Evolutionary conservation across 2,113 vertebrate species (phyloP).

Genomic region (Candoia aspera): DNA sequence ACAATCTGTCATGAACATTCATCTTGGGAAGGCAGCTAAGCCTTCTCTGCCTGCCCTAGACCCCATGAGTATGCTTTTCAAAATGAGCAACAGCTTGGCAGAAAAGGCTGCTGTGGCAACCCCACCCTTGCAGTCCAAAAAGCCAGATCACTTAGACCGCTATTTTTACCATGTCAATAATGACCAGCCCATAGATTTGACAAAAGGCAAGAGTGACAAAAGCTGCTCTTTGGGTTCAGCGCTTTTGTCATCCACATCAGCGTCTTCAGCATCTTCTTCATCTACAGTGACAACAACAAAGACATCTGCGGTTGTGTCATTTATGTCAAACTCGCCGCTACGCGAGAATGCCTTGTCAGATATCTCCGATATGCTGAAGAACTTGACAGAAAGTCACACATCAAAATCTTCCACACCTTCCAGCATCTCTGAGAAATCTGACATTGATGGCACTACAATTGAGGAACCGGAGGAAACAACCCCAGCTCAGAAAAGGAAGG

Average conservation of each 20-base stretch:
- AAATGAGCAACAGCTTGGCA: conserved; percentile 98
- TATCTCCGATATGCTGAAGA: conserved; percentile 99
- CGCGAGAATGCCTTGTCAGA: conserved; percentile 98
- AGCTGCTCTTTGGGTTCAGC: conserved; percentile 88
- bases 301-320: conserved; percentile 93
- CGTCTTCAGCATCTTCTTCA: conserved; percentile 89
- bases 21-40: conserved; percentile 97
- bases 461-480: conserved; percentile 94
- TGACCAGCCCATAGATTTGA: conserved; percentile 98
- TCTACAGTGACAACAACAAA: conserved; percentile 91
- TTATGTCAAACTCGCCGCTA: conserved; percentile 95
- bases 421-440: conserved; percentile 94
- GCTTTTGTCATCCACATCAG: conserved; percentile 87
- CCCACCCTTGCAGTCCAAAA: conserved; percentile 91
- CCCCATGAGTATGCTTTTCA: conserved; percentile 99
- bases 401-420: conserved; percentile 97
- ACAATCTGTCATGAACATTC: conserved; percentile 98
- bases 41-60: conserved; percentile 93
- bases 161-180: conserved; percentile 95
- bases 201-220: conserved; percentile 94
- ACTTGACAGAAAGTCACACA: conserved; percentile 95
- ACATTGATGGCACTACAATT: conserved; percentile 89
- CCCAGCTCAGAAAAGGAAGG: conserved; percentile 96
- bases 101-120: conserved; percentile 96
- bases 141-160: conserved; percentile 91